Conservation (phyloP, 2,113 vertebrate species). For the Triplophysa rosa region DNA sequence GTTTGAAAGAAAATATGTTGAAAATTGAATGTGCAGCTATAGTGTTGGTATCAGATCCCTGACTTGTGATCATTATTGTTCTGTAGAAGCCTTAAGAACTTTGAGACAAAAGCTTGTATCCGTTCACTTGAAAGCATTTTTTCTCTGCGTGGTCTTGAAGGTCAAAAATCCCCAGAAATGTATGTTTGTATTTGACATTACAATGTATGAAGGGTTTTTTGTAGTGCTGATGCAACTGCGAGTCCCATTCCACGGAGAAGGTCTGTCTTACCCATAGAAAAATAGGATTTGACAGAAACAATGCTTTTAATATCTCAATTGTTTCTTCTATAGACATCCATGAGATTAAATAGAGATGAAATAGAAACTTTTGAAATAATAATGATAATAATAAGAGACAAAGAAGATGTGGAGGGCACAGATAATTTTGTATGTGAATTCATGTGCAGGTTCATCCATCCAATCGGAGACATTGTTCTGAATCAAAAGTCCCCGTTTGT, state of each 20-base stretch:
- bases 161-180: background rate
- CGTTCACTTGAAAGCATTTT: background rate
- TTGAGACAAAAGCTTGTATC: background rate
- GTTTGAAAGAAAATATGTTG: conserved; percentile 12
- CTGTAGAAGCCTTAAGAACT: conserved; percentile 56
- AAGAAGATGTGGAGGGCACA: too few relatives aligned
- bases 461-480: too few relatives aligned
- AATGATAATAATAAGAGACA: too few relatives aligned
- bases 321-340: too few relatives aligned
- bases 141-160: conserved; percentile 20
- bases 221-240: background rate
- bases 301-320: too few relatives aligned
- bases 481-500: background rate
- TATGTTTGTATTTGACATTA: conserved; percentile 12
- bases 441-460: too few relatives aligned
- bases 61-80: conserved; percentile 41
- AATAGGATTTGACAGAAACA: background rate
- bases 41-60: conserved; percentile 28
- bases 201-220: background rate
- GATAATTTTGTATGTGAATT: too few relatives aligned
- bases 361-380: too few relatives aligned
- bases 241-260: background rate
- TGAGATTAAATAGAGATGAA: too few relatives aligned
- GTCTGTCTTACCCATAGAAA: background rate
- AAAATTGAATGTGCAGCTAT: conserved; percentile 30